Percentiles rank a stretch among this genome's conserved stretches.
Evolutionary conservation across 2,797 vertebrate genomes (phyloP).

Genomic region (Cossypha niveicapilla): DNA sequence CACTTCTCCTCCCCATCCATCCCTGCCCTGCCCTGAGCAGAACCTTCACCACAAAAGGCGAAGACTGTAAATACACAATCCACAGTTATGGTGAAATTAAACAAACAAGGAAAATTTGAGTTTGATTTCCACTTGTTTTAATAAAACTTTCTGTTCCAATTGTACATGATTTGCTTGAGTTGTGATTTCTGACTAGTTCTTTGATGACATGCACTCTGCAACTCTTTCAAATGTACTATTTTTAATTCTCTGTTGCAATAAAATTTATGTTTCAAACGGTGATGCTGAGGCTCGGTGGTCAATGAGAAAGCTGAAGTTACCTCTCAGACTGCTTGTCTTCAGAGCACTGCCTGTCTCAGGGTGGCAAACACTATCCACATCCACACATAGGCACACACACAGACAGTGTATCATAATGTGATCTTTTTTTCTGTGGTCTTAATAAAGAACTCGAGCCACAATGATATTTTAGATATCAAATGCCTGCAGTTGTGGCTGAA

Average conservation of each 20-base stretch:
- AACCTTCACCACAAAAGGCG: constrained; percentile 68
- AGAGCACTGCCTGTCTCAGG: accelerated
- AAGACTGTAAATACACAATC: constrained; percentile 83
- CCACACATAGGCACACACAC: accelerated
- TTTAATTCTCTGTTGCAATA: constrained; percentile 87
- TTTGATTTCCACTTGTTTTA: constrained; percentile 74
- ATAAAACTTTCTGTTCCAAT: constrained; percentile 76
- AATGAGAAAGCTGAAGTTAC: constrained; percentile 21
- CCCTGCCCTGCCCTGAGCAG: constrained; percentile 30
- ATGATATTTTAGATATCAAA: not conserved
- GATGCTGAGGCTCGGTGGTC: constrained; percentile 27
- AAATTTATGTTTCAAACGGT: constrained; percentile 82
- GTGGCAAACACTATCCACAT: not conserved
- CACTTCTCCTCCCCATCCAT: constrained; percentile 12
- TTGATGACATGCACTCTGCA: constrained; percentile 25
- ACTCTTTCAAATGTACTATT: constrained; percentile 75
- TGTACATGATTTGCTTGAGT: constrained; percentile 72
- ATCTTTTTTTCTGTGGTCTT: not conserved
- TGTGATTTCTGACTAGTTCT: constrained; percentile 71
- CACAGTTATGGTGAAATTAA: constrained; percentile 74
- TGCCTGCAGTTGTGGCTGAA: not conserved
- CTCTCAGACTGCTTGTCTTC: not conserved
- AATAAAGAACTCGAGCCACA: not conserved
- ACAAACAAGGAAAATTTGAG: constrained; percentile 55
- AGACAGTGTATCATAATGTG: not conserved